phyloP scores from a whole-genome alignment of 2,888 invertebrate species.

The Criorhina ranunculi region DNA sequence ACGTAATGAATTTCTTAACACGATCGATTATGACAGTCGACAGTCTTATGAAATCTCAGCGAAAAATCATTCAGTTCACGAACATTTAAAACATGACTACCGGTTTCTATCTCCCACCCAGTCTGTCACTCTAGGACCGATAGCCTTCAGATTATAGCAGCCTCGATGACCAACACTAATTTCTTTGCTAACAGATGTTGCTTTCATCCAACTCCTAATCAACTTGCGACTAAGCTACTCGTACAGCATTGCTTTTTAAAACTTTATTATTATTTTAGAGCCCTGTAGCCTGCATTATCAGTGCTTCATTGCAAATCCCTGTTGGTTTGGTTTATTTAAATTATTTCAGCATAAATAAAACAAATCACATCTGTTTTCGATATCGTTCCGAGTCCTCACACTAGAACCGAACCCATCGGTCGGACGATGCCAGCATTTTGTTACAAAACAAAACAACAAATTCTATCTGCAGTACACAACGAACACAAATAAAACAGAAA shows the following conservation, averaged over 20 bases:
- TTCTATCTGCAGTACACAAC: slow-evolving; percentile 18
- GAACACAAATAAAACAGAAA: slow-evolving; percentile 9
- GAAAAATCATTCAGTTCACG: no score
- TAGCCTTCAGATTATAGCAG: no score
- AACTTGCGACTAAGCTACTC: slow-evolving; percentile 9
- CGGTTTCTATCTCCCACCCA: no score
- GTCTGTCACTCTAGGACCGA: no score
- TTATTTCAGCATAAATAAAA: slow-evolving; percentile 19
- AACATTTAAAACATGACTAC: no score
- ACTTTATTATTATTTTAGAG: slow-evolving; percentile 28
- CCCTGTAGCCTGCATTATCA: slow-evolving; percentile 10
- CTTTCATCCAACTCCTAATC: slow-evolving; percentile 2
- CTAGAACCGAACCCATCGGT: neutral
- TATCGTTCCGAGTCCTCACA: slow-evolving; percentile 30
- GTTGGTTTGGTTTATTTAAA: slow-evolving; percentile 28
- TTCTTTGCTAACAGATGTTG: neutral
- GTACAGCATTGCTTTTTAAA: slow-evolving; percentile 15
- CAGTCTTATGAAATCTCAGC: no score
- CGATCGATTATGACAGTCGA: no score
- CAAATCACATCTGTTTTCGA: slow-evolving; percentile 52
- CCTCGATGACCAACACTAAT: no score
- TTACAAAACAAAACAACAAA: slow-evolving; percentile 26
- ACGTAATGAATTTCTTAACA: no score
- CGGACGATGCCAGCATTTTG: slow-evolving; percentile 3
- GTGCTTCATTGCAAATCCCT: slow-evolving; percentile 28